Conservation (phyloP, 2,888 invertebrate genomes). For the Athetis lepigone region DNA sequence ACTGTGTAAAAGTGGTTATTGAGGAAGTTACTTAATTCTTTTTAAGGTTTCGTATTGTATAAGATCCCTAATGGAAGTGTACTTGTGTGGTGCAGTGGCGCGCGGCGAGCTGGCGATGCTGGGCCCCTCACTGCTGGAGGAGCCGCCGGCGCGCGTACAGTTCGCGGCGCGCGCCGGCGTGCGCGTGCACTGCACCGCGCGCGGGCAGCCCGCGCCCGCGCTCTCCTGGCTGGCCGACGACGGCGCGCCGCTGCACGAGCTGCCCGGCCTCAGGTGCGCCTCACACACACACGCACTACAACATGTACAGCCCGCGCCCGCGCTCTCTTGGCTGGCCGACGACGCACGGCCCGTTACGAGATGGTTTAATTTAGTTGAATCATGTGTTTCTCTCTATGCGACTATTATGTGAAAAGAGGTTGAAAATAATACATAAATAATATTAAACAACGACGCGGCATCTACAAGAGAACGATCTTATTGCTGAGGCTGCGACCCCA, state of each 20-base stretch:
- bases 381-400: slow-evolving; percentile 1
- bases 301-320: slow-evolving; percentile 58
- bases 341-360: slow-evolving; percentile 58
- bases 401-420: slow-evolving; percentile 64
- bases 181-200: slow-evolving; percentile 73
- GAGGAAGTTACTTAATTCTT: too few species aligned
- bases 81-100: slow-evolving; percentile 25
- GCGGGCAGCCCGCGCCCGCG: slow-evolving; percentile 73
- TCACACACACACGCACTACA: neutral
- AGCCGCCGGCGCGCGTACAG: slow-evolving; percentile 70
- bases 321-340: slow-evolving; percentile 72
- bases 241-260: slow-evolving; percentile 57
- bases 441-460: slow-evolving; percentile 13
- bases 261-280: slow-evolving; percentile 69
- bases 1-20: too few species aligned
- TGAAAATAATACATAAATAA: slow-evolving; percentile 62
- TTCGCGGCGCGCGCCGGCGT: slow-evolving; percentile 70
- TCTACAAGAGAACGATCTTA: slow-evolving; percentile 13
- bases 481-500: slow-evolving; percentile 12
- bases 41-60: neutral
- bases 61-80: too few species aligned
- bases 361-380: neutral
- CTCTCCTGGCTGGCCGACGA: slow-evolving; percentile 75
- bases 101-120: slow-evolving; percentile 58
- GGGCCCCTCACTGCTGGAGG: slow-evolving; percentile 74